Percentiles rank a stretch among this genome's conserved stretches.
These are phyloP conservation scores for Polyergus mexicanus DNA, from an alignment of 1,140 invertebrate genomes.

Conservation along the genomic window DNA sequence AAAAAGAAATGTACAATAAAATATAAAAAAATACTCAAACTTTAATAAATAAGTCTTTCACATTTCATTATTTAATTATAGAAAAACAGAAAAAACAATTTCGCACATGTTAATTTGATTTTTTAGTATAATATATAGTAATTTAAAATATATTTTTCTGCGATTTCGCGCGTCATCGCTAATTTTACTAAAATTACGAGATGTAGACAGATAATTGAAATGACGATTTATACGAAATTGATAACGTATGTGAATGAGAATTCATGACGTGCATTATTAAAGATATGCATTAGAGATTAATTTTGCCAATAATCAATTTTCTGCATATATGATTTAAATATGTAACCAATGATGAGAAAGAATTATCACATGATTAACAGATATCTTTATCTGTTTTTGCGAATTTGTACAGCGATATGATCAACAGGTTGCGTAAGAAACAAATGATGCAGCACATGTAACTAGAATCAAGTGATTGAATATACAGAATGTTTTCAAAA, in stretches of 20 bases:
- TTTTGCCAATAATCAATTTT: conserved; percentile 18
- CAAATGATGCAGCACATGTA: not conserved
- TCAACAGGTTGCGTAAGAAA: conserved; percentile 15
- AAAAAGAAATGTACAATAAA: not conserved
- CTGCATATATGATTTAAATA: not conserved
- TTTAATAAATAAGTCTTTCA: too few species aligned
- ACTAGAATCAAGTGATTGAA: not conserved
- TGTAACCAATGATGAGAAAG: not conserved
- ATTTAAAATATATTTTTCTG: not conserved
- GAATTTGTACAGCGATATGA: conserved; percentile 8
- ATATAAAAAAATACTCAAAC: not conserved
- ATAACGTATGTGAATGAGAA: not conserved
- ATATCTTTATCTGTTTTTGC: conserved; percentile 37
- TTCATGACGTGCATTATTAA: not conserved
- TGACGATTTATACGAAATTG: not conserved
- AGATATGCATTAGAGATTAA: not conserved
- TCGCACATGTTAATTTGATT: not conserved
- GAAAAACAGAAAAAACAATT: not conserved
- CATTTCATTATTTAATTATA: not conserved
- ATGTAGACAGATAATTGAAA: not conserved
- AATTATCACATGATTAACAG: conserved; percentile 24
- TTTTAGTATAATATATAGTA: not conserved
- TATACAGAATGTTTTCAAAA: not conserved
- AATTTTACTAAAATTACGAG: not conserved
- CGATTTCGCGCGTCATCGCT: not conserved